Evolutionary conservation across 2,888 invertebrate species (phyloP).

Genomic region (Ditula angustiorana): DNA sequence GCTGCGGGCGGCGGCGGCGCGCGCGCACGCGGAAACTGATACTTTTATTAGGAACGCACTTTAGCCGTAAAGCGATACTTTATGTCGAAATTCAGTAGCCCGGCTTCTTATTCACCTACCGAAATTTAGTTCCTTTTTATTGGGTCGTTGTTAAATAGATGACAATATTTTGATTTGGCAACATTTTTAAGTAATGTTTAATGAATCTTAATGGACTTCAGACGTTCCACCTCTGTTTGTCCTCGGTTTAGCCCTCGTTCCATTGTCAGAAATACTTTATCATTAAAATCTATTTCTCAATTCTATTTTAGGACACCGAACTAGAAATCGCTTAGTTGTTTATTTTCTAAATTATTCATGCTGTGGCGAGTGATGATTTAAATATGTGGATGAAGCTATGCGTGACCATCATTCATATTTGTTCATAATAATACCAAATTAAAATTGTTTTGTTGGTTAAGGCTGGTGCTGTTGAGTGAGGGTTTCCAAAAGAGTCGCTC

Average conservation of each 20-base stretch:
- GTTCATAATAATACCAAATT: not conserved
- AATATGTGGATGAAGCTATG: slow-evolving; percentile 22
- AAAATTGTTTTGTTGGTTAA: slow-evolving; percentile 11
- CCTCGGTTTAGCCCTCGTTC: not conserved
- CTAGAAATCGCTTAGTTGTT: not conserved
- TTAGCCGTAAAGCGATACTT: slow-evolving; percentile 65
- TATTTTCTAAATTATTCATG: slow-evolving; percentile 10
- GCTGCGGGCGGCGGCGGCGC: slow-evolving; percentile 17
- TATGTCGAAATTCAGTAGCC: slow-evolving; percentile 63
- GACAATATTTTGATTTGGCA: not conserved
- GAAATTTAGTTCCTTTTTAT: slow-evolving; percentile 5
- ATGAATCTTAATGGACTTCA: not conserved
- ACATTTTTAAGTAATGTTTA: not conserved
- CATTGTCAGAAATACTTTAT: not conserved
- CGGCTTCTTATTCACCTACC: slow-evolving; percentile 40
- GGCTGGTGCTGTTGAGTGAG: slow-evolving; percentile 13
- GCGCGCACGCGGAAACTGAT: slow-evolving; percentile 55
- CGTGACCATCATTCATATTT: slow-evolving; percentile 11
- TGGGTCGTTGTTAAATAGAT: not conserved
- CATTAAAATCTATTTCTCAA: not conserved
- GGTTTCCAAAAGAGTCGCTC: slow-evolving; percentile 12
- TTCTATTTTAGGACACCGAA: not conserved
- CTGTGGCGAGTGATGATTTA: slow-evolving; percentile 35
- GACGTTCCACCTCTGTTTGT: not conserved
- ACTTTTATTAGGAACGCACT: slow-evolving; percentile 64